A percentile compares a stretch with the other conserved stretches of the same genome.
phyloP scores from a whole-genome alignment of 1,140 invertebrate species.

The Brachionus rubens region DNA sequence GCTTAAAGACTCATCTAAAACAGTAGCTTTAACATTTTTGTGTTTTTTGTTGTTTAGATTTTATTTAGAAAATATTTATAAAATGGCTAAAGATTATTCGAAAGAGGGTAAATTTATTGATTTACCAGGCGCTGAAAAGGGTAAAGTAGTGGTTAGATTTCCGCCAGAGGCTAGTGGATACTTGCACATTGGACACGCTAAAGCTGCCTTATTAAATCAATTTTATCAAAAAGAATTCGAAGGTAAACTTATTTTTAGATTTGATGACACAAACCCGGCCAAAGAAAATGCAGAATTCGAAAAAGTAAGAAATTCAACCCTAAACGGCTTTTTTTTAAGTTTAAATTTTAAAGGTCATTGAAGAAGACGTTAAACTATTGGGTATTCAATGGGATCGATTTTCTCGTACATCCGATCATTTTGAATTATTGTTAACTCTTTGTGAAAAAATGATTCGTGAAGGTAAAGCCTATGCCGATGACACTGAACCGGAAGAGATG shows the following conservation, averaged over 20 bases:
- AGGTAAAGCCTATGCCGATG: slow-evolving; percentile 89
- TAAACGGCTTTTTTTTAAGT: too few species aligned
- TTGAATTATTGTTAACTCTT: slow-evolving; percentile 80
- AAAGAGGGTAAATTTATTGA: slow-evolving; percentile 94
- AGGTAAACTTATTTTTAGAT: slow-evolving; percentile 93
- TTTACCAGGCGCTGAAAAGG: slow-evolving; percentile 87
- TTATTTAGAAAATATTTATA: slow-evolving; percentile 21
- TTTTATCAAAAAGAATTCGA: slow-evolving; percentile 90
- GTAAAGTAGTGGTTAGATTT: slow-evolving; percentile 89
- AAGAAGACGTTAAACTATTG: slow-evolving; percentile 86
- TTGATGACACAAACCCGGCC: slow-evolving; percentile 99
- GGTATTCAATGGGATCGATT: slow-evolving; percentile 87
- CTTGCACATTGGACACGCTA: slow-evolving; percentile 97
- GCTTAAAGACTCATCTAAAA: not conserved
- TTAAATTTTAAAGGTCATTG: slow-evolving; percentile 76
- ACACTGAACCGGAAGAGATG: slow-evolving; percentile 90
- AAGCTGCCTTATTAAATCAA: slow-evolving; percentile 95
- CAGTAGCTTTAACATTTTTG: not conserved
- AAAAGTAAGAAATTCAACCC: too few species aligned
- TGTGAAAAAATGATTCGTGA: slow-evolving; percentile 84
- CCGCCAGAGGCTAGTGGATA: slow-evolving; percentile 97
- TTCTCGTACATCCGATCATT: slow-evolving; percentile 93
- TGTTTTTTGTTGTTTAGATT: not conserved
- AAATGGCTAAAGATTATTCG: slow-evolving; percentile 47
- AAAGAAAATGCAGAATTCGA: slow-evolving; percentile 99